Base-by-base conservation (phyloP, 2,113 vertebrate genomes). In the Globicephala melas region DNA sequence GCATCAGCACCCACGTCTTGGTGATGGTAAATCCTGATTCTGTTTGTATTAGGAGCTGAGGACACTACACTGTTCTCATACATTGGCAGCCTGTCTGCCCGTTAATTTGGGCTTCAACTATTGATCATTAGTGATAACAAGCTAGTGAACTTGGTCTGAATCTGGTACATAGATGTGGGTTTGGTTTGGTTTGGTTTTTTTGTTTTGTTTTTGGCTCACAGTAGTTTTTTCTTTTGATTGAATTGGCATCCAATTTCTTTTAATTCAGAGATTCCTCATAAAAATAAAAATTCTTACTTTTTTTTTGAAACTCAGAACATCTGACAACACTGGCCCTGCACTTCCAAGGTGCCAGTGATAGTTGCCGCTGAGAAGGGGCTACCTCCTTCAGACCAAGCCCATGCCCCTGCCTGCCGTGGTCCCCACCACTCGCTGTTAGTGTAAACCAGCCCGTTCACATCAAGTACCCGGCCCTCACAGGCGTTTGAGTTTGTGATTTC, bases 241-340 rank as follows among this genome's bases (percentile, higher is more conserved):
- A 84, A 44, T 84, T 86, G 55, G 23, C 92, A 36, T 92, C 47
- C 25, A 13, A 13, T 50, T 94, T 90, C 47, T 7, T 68, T 84
- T 68, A 77, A 90, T 71, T 60, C 44, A 55, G 65, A 91, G 80
- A 92, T 65, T 94, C 80, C 41, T 92, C 20, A 83, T 89, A 65
- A 90, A 94, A 83, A 31, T 92, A 7, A 36, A 90, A 67, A 89
- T 60, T 60, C 50, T 90, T 63, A 41, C 20, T 86, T 76, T 70
- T 60, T 14, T 11, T 62, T 60, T 17, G 77, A 96, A 95, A 82
- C 47, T 89, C 5, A 47, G 25, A 73, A 53, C 14, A 8, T 38
- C 36, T 80, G 4, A 74, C 50, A 62, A 55, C 53, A 10, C 9
- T 25, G 28, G 50, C 17, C 31, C 58, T 60, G 20, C 2, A 74